Base-by-base conservation (phyloP, 2,797 vertebrate genomes). In the Capromys pilorides region DNA sequence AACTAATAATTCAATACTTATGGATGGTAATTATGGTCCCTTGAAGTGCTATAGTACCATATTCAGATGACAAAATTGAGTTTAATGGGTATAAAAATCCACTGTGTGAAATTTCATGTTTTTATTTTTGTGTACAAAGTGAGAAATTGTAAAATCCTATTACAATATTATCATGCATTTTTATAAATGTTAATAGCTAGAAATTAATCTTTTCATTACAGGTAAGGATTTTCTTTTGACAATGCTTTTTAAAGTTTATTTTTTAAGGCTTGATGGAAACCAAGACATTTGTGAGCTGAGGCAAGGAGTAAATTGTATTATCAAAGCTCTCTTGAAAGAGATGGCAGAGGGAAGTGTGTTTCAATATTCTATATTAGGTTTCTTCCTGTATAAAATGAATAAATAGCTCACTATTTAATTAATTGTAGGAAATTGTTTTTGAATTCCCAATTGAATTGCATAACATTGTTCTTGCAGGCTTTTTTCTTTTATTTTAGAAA, bases 341-440 rank as follows among this genome's bases (percentile, higher is more conserved):
- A 79, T 67, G 28, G n/a, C 22, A 84, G 12, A 75, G 13, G 2
- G 6, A 90, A 80, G 33, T 8, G 83, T 41, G 12, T 33, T 92
- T 36, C 49, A 77, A 83, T 89, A 86, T 41, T 86, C 89, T 82
- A 18, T 59, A 71, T 82, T 77, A 49, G 31, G 64, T 78, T 89
- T 89, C 16, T 59, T 82, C 24, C 19, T 84, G 49, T 67, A 90
- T 59, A 51, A 90, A 93, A 81, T 57, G 8, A 75, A 89, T 61
- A 91, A 84, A 57, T 77, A 73, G 28, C 5, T 91, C 24, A 71
- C 31, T 54, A 94, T 78, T 83, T 86, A 31, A 89, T 62, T 88
- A 88, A 88, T 81, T 77, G 12, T 26, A 61, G 24, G 66, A 71
- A 81, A n/a, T 31, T 88, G 18, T 66, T 84, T 90, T 84, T 57